These are phyloP conservation scores for Synanthedon tipuliformis DNA, from an alignment of 2,888 invertebrate species.

Conservation along the genomic window DNA sequence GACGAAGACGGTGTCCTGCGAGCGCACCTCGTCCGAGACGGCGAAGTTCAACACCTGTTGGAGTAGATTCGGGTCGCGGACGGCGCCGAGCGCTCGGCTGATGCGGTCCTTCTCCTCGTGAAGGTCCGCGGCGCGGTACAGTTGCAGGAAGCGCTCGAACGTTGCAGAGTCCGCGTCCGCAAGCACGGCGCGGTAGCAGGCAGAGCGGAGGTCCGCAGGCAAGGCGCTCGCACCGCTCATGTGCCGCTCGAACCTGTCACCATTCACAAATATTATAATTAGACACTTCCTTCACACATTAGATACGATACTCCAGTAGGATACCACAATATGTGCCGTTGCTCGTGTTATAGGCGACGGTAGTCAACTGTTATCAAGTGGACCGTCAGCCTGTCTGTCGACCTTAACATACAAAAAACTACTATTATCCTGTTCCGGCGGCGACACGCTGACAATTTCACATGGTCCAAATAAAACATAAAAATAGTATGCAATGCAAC, in stretches of 20 bases:
- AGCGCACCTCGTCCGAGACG: constrained; percentile 88
- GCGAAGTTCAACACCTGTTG: constrained; percentile 83
- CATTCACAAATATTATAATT: neutral
- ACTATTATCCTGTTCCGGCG: too few species aligned
- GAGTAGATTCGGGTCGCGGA: constrained; percentile 77
- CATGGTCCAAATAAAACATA: neutral
- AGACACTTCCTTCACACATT: neutral
- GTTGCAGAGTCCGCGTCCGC: constrained; percentile 76
- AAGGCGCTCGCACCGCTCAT: constrained; percentile 69
- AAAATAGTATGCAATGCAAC: neutral
- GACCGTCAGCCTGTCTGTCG: too few species aligned
- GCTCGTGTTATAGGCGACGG: too few species aligned
- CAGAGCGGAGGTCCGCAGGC: constrained; percentile 87
- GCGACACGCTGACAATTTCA: too few species aligned
- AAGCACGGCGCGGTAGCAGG: constrained; percentile 88
- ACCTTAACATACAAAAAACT: too few species aligned
- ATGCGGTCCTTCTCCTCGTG: constrained; percentile 96
- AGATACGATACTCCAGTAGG: neutral
- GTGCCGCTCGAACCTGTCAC: constrained; percentile 74
- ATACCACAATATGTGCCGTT: too few species aligned
- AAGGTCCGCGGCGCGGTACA: constrained; percentile 87
- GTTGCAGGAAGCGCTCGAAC: constrained; percentile 81
- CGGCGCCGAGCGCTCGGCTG: constrained; percentile 84
- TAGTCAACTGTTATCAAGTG: too few species aligned
- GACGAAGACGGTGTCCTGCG: constrained; percentile 92